phyloP scores from a whole-genome alignment of 2,797 vertebrate species.

The Chelon labrosus region DNA sequence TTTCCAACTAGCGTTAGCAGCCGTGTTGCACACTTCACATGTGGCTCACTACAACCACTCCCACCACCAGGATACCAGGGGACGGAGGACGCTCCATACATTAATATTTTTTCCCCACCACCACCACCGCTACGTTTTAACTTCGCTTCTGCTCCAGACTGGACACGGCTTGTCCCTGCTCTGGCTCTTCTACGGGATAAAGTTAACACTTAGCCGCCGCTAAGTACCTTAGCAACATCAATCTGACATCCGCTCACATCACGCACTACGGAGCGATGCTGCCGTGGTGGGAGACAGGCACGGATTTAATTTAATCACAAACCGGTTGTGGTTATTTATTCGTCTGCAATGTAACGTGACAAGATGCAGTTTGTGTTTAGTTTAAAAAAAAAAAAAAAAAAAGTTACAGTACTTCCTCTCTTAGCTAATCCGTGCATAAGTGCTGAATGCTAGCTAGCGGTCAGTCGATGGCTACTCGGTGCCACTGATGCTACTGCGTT shows the following conservation, averaged over 20 bases:
- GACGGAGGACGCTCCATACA: slow-evolving; percentile 26
- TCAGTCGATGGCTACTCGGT: slow-evolving; percentile 41
- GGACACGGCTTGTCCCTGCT: neutral
- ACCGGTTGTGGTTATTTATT: slow-evolving; percentile 42
- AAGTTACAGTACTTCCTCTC: slow-evolving; percentile 53
- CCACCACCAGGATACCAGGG: slow-evolving; percentile 56
- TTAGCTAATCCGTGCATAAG: slow-evolving; percentile 63
- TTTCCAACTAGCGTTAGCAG: slow-evolving; percentile 32
- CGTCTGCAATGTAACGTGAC: slow-evolving; percentile 21
- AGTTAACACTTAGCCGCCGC: slow-evolving; percentile 29
- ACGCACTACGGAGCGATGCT: slow-evolving; percentile 58
- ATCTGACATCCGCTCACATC: slow-evolving; percentile 69
- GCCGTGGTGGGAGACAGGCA: slow-evolving; percentile 55
- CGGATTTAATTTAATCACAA: slow-evolving; percentile 37
- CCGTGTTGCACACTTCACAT: slow-evolving; percentile 59
- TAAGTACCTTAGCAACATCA: slow-evolving; percentile 59
- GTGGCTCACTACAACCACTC: slow-evolving; percentile 75
- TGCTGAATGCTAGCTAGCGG: slow-evolving; percentile 61
- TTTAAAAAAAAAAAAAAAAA: slow-evolving; percentile 1
- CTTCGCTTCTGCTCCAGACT: neutral
- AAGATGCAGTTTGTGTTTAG: neutral
- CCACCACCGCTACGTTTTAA: neutral
- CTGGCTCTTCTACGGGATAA: neutral
- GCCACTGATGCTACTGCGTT: slow-evolving; percentile 52
- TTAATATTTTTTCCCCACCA: neutral